Evolutionary conservation across 92 coral and sea anemone species (phyloP), one percentile per base, ranked within the genome.

Genomic region (Siderastrea siderea): DNA sequence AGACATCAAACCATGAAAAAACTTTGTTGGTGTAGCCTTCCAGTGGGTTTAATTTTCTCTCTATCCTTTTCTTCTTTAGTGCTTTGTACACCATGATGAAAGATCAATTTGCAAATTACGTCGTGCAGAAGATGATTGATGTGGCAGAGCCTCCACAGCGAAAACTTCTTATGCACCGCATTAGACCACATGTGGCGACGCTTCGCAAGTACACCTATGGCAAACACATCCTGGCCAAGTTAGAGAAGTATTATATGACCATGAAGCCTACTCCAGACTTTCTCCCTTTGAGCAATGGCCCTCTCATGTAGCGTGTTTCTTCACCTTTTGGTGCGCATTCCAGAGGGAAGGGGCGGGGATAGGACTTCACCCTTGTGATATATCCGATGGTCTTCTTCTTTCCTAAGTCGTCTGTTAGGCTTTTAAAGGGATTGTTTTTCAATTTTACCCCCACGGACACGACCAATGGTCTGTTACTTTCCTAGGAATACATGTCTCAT

Each of bases 51-150:
- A 61, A 5, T 61, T 13, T 13, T 16, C 53, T 48, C 6, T 13
- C 54, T 14, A 14, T 13, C 19, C n/a, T 52, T 19, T n/a, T 47
- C 38, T 10, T 14, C 48, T 5, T 50, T 71, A 94, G 96, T 89
- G 98, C 98, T 6, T 84, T 98, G 49, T 98, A 95, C 87, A 94
- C 97, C 55, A 98, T 98, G 99, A 98, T 98, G 99, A 98, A 98
- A 74, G 99, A 98, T 80, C 99, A 98, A 95, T 98, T 95, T 87
- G 99, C 99, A 9, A 98, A 98, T 86, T 98, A 98, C 48, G 99
- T 98, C n/a, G 95, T 98, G n/a, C 99, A 98, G 76, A 98, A 98
- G 90, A 98, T 98, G 99, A 98, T 98, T 68, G 99, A 98, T 79
- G 97, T 98, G 14, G 98, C 99, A 7, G 99, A 98, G 81, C 98